Conservation (phyloP, 2,797 vertebrate species). For the Brachyalestes nurse region DNA sequence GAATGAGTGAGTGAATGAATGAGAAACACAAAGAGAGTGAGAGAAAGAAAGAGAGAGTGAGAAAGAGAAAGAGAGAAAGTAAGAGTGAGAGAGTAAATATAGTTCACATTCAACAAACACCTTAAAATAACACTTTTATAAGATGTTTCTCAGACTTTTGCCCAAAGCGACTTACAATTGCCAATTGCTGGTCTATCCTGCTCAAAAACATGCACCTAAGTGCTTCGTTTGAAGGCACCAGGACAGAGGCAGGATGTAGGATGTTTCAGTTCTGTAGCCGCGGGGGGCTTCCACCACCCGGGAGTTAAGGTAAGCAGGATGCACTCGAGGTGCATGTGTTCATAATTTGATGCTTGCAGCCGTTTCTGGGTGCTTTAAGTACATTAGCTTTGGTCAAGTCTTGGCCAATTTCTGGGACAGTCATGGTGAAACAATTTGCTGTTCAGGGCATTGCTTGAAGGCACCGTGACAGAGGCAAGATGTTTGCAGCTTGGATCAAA, state of each 20-base stretch:
- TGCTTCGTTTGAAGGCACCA: background rate
- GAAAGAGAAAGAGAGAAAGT: too few species aligned
- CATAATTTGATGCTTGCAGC: conserved; percentile 34
- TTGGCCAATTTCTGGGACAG: background rate
- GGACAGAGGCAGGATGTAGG: conserved; percentile 25
- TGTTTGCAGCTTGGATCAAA: background rate
- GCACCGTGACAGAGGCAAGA: background rate
- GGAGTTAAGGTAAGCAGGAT: background rate
- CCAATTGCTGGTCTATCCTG: background rate
- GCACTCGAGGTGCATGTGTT: conserved; percentile 17
- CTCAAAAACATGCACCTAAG: background rate
- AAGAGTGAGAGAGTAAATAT: too few species aligned
- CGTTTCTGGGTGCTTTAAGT: conserved; percentile 19
- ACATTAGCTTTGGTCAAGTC: conserved; percentile 20
- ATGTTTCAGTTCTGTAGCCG: conserved; percentile 40
- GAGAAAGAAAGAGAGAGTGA: too few species aligned
- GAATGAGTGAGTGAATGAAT: too few species aligned
- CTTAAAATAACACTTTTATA: conserved; percentile 7
- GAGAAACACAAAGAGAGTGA: too few species aligned
- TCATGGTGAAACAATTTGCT: background rate
- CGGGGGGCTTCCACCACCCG: background rate
- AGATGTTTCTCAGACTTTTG: conserved; percentile 34
- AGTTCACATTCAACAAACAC: conserved; percentile 5
- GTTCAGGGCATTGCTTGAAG: background rate
- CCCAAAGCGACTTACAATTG: background rate